Evolutionary conservation across 2,113 vertebrate species (phyloP).

Genomic region (Machaerirhynchus nigripectus): DNA sequence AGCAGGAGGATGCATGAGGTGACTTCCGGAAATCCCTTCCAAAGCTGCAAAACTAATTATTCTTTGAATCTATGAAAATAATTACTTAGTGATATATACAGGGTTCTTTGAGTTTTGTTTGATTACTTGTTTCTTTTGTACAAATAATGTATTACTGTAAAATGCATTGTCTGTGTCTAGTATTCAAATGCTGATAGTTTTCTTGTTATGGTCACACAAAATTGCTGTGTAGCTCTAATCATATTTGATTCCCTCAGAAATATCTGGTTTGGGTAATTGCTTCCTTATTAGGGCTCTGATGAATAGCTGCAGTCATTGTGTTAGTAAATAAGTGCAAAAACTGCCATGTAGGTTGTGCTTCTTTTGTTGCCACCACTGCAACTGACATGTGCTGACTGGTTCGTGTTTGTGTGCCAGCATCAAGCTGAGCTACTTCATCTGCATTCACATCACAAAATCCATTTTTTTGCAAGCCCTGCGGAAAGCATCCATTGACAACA

Average conservation of each 20-base stretch:
- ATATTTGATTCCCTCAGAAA: background rate
- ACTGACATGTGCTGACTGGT: background rate
- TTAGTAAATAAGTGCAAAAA: background rate
- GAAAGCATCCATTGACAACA: background rate
- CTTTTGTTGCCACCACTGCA: background rate
- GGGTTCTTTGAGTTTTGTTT: background rate
- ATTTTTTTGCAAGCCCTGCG: background rate
- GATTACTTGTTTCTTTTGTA: background rate
- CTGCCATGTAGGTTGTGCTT: rapidly evolving
- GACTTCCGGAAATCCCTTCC: background rate
- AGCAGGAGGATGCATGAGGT: background rate
- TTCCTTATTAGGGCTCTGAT: background rate
- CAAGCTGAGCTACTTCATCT: background rate
- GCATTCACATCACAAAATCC: background rate
- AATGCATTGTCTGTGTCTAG: background rate
- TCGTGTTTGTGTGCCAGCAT: background rate
- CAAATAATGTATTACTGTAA: background rate
- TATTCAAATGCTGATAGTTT: background rate
- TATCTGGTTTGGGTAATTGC: background rate
- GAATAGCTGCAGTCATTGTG: background rate
- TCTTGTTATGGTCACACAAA: background rate
- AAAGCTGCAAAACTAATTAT: background rate
- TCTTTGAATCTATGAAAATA: background rate
- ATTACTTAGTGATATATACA: background rate
- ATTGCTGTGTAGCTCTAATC: background rate